A percentile compares a stretch with the other conserved stretches of the same genome.
Conservation (phyloP, 2,113 vertebrate genomes). For the Centropus unirufus region DNA sequence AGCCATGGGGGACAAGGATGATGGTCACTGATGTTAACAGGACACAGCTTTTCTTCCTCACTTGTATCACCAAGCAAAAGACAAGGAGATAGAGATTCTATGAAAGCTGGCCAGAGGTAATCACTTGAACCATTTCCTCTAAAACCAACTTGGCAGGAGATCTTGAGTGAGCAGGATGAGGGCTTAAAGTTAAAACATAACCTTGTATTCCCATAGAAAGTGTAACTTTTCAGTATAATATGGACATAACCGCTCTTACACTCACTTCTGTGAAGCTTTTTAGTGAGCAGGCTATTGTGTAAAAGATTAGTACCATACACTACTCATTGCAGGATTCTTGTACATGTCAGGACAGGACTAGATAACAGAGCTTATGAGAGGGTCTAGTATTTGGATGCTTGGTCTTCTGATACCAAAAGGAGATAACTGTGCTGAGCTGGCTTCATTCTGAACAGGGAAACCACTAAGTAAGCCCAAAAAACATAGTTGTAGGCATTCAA, state of each 20-base stretch:
- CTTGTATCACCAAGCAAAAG: not conserved
- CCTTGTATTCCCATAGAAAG: too few species aligned
- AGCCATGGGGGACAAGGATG: not conserved
- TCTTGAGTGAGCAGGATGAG: not conserved
- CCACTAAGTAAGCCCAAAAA: not conserved
- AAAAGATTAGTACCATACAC: not conserved
- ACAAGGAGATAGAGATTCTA: not conserved
- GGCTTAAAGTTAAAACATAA: not conserved
- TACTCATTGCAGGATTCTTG: not conserved
- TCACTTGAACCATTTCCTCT: not conserved
- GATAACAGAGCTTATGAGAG: not conserved
- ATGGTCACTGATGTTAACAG: not conserved
- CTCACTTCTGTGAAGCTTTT: not conserved
- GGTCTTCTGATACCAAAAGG: not conserved
- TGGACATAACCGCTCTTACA: not conserved
- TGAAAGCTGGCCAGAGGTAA: not conserved
- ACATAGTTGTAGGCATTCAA: accelerated
- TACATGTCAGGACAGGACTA: not conserved
- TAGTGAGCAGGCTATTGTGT: not conserved
- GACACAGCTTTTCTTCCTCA: not conserved
- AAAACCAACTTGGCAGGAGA: not conserved
- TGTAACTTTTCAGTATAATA: not conserved
- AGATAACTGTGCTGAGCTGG: not conserved
- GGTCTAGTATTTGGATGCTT: not conserved
- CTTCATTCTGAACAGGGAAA: not conserved